A percentile compares a stretch with the other conserved stretches of the same genome.
Conservation (phyloP, 1,140 invertebrate species). For the Pseudomyrmex sp. region DNA sequence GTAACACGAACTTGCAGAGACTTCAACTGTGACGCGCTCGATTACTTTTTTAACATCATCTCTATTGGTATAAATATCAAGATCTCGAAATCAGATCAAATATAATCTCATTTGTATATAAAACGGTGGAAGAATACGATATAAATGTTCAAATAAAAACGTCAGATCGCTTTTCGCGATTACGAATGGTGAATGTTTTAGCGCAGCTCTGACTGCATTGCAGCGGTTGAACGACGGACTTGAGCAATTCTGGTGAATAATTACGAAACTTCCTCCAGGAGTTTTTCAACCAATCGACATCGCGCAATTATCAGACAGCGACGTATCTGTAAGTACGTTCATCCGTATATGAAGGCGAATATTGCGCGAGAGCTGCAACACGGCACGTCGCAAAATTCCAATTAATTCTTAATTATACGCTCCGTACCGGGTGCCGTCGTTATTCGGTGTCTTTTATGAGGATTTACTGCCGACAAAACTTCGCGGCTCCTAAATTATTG, state of each 20-base stretch:
- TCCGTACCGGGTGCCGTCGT: slow-evolving; percentile 36
- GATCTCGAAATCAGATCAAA: neutral
- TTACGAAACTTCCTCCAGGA: slow-evolving; percentile 53
- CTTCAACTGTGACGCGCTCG: neutral
- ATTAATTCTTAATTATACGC: slow-evolving; percentile 67
- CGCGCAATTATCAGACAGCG: slow-evolving; percentile 23
- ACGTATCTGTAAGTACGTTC: neutral
- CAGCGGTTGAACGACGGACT: neutral
- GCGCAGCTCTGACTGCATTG: neutral
- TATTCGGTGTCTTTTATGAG: slow-evolving; percentile 32
- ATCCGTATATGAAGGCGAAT: slow-evolving; percentile 43
- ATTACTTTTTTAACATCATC: neutral
- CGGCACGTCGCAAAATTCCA: slow-evolving; percentile 62
- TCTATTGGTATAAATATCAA: neutral
- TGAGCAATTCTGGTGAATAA: slow-evolving; percentile 57
- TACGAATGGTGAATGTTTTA: slow-evolving; percentile 15
- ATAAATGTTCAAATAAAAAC: neutral
- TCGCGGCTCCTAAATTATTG: slow-evolving; percentile 37
- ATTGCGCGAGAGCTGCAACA: slow-evolving; percentile 37
- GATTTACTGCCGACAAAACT: slow-evolving; percentile 46
- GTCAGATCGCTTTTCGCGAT: slow-evolving; percentile 38
- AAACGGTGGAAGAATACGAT: neutral
- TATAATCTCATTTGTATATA: neutral
- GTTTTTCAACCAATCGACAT: slow-evolving; percentile 59
- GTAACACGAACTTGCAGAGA: neutral